Percentiles rank a stretch among this genome's conserved stretches.
Evolutionary conservation across 2,797 vertebrate genomes (phyloP).

Genomic region (Esox masquinongy): DNA sequence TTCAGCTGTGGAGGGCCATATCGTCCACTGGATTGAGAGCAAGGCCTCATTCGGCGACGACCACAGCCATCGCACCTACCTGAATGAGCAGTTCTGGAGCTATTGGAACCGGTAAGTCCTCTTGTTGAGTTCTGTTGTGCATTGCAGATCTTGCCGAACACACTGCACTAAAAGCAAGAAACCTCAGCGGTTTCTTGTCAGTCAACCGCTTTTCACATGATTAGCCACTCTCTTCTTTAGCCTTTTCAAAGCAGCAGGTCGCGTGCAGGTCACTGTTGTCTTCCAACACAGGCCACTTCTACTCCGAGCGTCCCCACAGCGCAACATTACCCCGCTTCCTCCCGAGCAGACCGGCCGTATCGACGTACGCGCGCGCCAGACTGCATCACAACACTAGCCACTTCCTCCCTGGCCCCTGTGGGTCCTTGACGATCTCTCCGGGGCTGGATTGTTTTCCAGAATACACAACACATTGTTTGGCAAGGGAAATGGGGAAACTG

Average conservation of each 20-base stretch:
- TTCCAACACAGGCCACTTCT: slow-evolving; percentile 32
- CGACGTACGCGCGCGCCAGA: not conserved
- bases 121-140: not conserved
- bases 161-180: not conserved
- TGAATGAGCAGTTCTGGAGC: slow-evolving; percentile 99
- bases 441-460: slow-evolving; percentile 55
- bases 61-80: slow-evolving; percentile 91
- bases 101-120: slow-evolving; percentile 95
- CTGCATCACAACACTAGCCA: slow-evolving; percentile 2
- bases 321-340: slow-evolving; percentile 52
- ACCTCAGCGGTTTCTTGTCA: not conserved
- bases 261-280: not conserved
- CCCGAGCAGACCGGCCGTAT: slow-evolving; percentile 3
- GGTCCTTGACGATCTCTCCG: slow-evolving; percentile 34
- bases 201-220: not conserved
- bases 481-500: slow-evolving; percentile 55
- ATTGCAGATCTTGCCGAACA: not conserved
- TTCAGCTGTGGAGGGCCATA: slow-evolving; percentile 93
- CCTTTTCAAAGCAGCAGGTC: not conserved
- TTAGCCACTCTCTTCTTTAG: not conserved
- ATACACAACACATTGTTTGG: slow-evolving; percentile 56
- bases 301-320: slow-evolving; percentile 8
- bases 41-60: slow-evolving; percentile 98
- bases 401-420: slow-evolving; percentile 11
- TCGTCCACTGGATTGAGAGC: slow-evolving; percentile 99